phyloP scores from a whole-genome alignment of 2,113 vertebrate species.

The Phoenicopterus ruber region DNA sequence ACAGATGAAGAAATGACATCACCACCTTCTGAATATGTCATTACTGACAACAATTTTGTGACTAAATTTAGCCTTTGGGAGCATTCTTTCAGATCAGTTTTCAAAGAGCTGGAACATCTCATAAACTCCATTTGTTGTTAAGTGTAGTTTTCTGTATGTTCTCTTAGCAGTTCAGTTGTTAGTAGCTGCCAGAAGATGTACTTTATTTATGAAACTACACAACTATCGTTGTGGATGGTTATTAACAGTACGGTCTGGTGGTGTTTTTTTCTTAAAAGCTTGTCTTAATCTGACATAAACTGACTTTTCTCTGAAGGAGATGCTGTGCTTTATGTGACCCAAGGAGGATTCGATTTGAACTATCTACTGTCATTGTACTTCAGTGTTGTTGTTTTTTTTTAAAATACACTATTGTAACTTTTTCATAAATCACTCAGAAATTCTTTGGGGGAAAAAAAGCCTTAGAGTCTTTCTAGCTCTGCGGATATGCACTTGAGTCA shows the following conservation, averaged over 20 bases:
- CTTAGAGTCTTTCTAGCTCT: not conserved
- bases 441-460: not conserved
- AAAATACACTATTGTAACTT: not conserved
- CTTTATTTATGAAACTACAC: not conserved
- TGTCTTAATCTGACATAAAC: not conserved
- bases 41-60: not conserved
- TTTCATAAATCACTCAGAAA: not conserved
- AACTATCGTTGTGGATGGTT: not conserved
- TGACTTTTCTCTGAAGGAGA: not conserved
- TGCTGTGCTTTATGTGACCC: not conserved
- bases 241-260: not conserved
- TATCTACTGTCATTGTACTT: not conserved
- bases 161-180: not conserved
- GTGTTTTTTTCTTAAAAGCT: not conserved
- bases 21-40: conserved; percentile 8
- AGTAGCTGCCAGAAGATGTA: not conserved
- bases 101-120: not conserved
- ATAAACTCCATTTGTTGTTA: not conserved
- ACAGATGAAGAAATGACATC: not conserved
- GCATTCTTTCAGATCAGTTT: not conserved
- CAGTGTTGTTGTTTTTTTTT: not conserved
- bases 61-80: not conserved
- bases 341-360: not conserved
- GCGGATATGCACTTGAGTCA: not conserved
- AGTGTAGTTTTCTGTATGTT: not conserved